These are phyloP conservation scores for Coreoperca whiteheadi DNA, from an alignment of 2,113 vertebrate genomes.

Conservation along the genomic window DNA sequence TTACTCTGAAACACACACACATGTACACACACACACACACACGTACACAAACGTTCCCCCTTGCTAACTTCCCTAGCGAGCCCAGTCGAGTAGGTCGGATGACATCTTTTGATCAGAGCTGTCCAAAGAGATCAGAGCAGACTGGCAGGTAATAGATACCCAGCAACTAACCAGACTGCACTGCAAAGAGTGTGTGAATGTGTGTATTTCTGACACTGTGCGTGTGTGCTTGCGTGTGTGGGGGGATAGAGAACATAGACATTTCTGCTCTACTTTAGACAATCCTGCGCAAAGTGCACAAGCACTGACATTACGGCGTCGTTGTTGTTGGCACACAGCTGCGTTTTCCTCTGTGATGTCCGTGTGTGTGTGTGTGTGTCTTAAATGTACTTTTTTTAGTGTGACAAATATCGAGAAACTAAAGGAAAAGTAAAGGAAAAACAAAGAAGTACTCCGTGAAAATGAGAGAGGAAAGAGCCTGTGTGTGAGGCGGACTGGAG, in stretches of 20 bases:
- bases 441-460: not conserved
- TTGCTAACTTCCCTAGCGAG: conserved; percentile 77
- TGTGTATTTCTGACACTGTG: conserved; percentile 75
- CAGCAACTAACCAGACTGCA: conserved; percentile 90
- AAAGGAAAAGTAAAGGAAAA: not conserved
- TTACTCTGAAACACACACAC: conserved; percentile 63
- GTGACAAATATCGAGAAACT: conserved; percentile 31
- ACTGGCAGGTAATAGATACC: conserved; percentile 99
- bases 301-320: conserved; percentile 1
- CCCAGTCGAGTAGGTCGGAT: conserved; percentile 94
- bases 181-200: conserved; percentile 37
- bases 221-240: conserved; percentile 67
- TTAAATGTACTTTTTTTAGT: not conserved
- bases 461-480: not conserved
- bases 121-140: conserved; percentile 99
- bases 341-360: not conserved
- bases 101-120: conserved; percentile 99
- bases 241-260: conserved; percentile 74
- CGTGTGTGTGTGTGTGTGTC: not conserved
- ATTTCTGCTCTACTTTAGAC: conserved; percentile 6
- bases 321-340: not conserved
- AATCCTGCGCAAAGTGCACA: conserved; percentile 4
- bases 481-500: not conserved
- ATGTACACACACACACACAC: conserved; percentile 31
- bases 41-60: conserved; percentile 46